Conservation (phyloP, 1,140 invertebrate species). For the Dryas iulia region DNA sequence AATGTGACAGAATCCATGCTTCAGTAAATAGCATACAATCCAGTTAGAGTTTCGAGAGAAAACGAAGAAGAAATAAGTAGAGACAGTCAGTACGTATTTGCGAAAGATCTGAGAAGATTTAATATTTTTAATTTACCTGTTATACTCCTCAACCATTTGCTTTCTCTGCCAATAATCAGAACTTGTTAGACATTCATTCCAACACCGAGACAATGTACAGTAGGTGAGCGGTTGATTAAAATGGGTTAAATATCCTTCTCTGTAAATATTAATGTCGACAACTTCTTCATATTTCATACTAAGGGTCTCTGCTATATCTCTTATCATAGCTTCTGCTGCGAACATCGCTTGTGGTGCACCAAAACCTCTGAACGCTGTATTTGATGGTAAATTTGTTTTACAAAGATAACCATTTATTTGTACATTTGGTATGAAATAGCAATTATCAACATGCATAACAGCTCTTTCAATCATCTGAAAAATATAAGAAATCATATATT, state of each 20-base stretch:
- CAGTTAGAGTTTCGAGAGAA: too few relatives aligned
- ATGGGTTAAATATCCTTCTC: slow-evolving; percentile 86
- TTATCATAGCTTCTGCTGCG: slow-evolving; percentile 84
- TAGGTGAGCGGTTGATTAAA: slow-evolving; percentile 84
- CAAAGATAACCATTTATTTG: slow-evolving; percentile 82
- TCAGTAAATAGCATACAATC: too few relatives aligned
- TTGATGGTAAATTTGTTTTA: slow-evolving; percentile 87
- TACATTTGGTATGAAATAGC: slow-evolving; percentile 82
- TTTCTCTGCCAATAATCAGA: slow-evolving; percentile 82
- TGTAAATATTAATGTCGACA: slow-evolving; percentile 84
- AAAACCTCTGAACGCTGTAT: slow-evolving; percentile 89
- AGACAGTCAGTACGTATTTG: too few relatives aligned
- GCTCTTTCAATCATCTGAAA: slow-evolving; percentile 83
- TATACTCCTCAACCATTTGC: slow-evolving; percentile 82
- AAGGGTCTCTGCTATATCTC: slow-evolving; percentile 83
- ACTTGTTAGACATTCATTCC: slow-evolving; percentile 84
- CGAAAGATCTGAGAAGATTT: not conserved
- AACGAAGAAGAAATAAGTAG: too few relatives aligned
- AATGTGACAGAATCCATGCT: too few relatives aligned
- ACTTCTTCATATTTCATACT: slow-evolving; percentile 70
- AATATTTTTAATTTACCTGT: slow-evolving; percentile 67
- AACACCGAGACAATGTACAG: slow-evolving; percentile 86
- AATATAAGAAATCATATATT: not conserved
- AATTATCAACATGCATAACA: slow-evolving; percentile 83
- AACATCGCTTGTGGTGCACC: slow-evolving; percentile 90